Evolutionary conservation across 2,797 vertebrate species (phyloP), one percentile per base, ranked within the genome.

Genomic region (Anabas testudineus): DNA sequence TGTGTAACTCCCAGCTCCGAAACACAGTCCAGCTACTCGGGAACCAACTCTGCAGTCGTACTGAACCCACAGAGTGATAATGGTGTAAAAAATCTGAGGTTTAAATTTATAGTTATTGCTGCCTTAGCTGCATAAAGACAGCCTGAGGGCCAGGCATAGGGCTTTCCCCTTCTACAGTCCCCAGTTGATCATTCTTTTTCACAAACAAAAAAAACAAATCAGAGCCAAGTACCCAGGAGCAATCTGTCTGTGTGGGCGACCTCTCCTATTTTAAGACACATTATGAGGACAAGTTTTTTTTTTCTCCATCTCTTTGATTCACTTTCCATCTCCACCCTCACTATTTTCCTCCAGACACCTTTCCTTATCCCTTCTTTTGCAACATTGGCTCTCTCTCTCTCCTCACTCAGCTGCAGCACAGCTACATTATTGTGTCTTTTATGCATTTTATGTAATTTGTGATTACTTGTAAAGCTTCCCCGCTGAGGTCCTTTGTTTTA

Each of bases 201-300:
- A 74, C 71, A 86, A 90, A 88, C 77, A 71, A 88, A 88, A 86
- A 90, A 88, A 85, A 92, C 90, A 90, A 90, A 87, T 88, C 86
- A 86, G 65, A 87, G 76, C 64, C 58, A 77, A 83, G 65, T 81
- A 81, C 74, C 79, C 76, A 63, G 58, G 55, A 86, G 81, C 75
- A 66, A 36, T 74, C 62, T 69, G 74, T 81, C 72, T 81, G 80
- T 61, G 74, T 87, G 83, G 84, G 84, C 62, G 62, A 71, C 75
- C 68, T 52, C 22, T 62, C 67, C 72, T 86, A 84, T 88, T 90
- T 89, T 79, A 83, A 80, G 82, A 70, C 49, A 68, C 64, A 76
- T 84, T 71, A 80, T 74, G 49, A 80, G 58, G 65, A 68, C 58
- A 47, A 10, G 18, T 51, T 81, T 74, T 60, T 59, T 71, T 71